Evolutionary conservation across 2,888 invertebrate genomes (phyloP).

Genomic region (Tiliacea aurago): DNA sequence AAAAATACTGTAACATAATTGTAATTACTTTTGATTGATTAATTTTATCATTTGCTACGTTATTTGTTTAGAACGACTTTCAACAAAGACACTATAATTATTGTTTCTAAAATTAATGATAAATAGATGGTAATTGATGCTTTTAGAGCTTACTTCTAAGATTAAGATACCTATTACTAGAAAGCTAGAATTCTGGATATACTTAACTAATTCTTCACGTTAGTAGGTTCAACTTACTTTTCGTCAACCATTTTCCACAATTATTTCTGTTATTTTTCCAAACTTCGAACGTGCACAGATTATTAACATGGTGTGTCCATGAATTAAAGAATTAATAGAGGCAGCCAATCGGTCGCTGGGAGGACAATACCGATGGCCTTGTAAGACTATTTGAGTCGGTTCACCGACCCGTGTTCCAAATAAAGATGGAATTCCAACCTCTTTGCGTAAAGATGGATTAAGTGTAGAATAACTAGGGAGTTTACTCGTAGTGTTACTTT

Average conservation of each 20-base stretch:
- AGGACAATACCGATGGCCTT: constrained; percentile 82
- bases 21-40: constrained; percentile 5
- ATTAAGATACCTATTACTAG: not conserved
- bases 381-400: constrained; percentile 74
- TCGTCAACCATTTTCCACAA: constrained; percentile 11
- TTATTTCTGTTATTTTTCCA: constrained; percentile 1
- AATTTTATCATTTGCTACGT: not conserved
- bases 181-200: not conserved
- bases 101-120: not conserved
- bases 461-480: constrained; percentile 55
- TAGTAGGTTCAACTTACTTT: not conserved
- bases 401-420: constrained; percentile 78
- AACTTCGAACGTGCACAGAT: constrained; percentile 44
- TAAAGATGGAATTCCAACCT: constrained; percentile 75
- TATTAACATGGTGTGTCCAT: constrained; percentile 31
- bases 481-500: constrained; percentile 19
- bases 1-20: constrained; percentile 13
- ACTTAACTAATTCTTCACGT: not conserved
- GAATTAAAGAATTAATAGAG: constrained; percentile 61
- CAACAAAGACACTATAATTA: not conserved
- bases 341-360: constrained; percentile 65
- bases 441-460: constrained; percentile 66
- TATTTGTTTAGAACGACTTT: constrained; percentile 11
- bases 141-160: not conserved
- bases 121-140: not conserved